Base-by-base conservation (phyloP, 2,888 invertebrate genomes). In the Conistra vaccinii region DNA sequence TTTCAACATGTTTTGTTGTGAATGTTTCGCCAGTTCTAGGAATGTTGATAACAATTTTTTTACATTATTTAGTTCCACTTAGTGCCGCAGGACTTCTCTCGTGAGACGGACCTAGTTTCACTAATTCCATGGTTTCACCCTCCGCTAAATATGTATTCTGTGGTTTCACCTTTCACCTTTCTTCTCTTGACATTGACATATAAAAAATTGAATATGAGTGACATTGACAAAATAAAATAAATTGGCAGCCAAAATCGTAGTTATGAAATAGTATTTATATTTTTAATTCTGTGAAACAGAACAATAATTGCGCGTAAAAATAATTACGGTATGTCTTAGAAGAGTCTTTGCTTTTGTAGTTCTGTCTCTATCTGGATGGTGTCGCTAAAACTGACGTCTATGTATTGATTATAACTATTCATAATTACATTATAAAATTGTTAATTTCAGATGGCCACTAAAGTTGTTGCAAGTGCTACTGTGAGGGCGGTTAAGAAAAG, bases 401-500 rank as follows among this genome's bases (percentile, higher is more conserved):
- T 29, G 32, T 20, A 29, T 48, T n/a, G 35, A 57, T n/a, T 51
- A 63, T 29, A 60, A 55, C 35, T 48, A 51, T 61, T 61, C 35
- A 60, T 29, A 9, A 3, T 48, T 17, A 3, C 35, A 39, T 4
- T 48, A 26, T 60, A n/a, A n/a, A n/a, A 69, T 69, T 39, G 7
- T 61, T 6, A 74, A 77, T 91, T 92, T 84, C 87, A 96, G 95
- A 98, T 98, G 98, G 97, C 98, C 93, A 97, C 98, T 85, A 98
- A 97, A 97, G 97, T 97, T 80, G 97, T 98, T 90, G 98, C 98
- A 78, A 98, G 98, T 92, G 99, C 99, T 45, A 99, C 99, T 73
- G 98, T 99, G 45, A 97, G 98, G 88, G 98, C 99, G 85, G 98
- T 99, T 42, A 98, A 98, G 93, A 98, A 98, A 87, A 97, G 98